Evolutionary conservation across 2,113 vertebrate genomes (phyloP).

Genomic region (Siniperca knerii): DNA sequence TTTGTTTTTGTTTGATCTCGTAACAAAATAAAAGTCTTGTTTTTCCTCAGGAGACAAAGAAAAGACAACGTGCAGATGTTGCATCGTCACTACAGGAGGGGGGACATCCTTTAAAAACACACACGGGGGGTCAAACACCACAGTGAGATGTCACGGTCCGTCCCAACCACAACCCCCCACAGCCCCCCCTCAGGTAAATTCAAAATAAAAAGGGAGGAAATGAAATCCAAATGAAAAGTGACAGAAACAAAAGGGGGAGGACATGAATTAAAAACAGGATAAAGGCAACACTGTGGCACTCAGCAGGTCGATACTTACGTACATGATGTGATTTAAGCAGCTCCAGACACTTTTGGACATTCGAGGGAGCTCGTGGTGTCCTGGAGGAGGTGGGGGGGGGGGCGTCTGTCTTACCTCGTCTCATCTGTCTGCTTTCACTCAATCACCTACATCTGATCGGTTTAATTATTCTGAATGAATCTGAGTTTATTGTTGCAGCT

Average conservation of each 20-base stretch:
- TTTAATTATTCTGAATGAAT: slow-evolving; percentile 17
- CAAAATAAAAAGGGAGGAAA: slow-evolving; percentile 73
- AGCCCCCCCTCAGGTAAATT: slow-evolving; percentile 77
- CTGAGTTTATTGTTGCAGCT: slow-evolving; percentile 14
- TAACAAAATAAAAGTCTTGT: slow-evolving; percentile 74
- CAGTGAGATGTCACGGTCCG: slow-evolving; percentile 87
- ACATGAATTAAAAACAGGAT: slow-evolving; percentile 81
- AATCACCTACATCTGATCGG: slow-evolving; percentile 54
- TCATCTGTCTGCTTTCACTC: slow-evolving; percentile 35
- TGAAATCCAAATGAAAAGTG: slow-evolving; percentile 80
- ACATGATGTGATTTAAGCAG: slow-evolving; percentile 88
- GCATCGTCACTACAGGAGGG: slow-evolving; percentile 65
- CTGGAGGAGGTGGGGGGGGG: slow-evolving; percentile 70
- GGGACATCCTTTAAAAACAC: slow-evolving; percentile 86
- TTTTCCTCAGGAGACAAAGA: slow-evolving; percentile 50
- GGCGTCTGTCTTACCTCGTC: slow-evolving; percentile 68
- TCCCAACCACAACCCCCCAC: slow-evolving; percentile 68
- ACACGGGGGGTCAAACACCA: slow-evolving; percentile 80
- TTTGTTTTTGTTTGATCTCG: slow-evolving; percentile 83
- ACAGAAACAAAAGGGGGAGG: slow-evolving; percentile 84
- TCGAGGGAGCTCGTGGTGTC: slow-evolving; percentile 63
- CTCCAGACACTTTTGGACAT: slow-evolving; percentile 86
- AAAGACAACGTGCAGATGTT: slow-evolving; percentile 44
- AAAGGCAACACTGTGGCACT: slow-evolving; percentile 87
- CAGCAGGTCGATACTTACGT: slow-evolving; percentile 99